phyloP scores from a whole-genome alignment of 2,797 vertebrate species.

The Diceros bicornis region DNA sequence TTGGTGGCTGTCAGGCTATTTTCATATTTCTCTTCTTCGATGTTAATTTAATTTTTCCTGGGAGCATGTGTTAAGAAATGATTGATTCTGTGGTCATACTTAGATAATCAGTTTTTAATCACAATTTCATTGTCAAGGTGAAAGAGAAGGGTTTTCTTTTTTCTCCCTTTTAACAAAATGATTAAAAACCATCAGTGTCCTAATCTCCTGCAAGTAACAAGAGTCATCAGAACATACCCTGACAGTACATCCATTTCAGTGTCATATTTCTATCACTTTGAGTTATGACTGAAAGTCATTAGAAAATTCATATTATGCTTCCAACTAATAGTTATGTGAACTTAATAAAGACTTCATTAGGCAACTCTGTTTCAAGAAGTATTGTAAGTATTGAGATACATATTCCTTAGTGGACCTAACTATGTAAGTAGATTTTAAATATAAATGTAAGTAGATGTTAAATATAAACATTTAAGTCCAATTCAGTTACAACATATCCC shows the following conservation, averaged over 20 bases:
- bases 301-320: slow-evolving; percentile 64
- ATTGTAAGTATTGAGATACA: background rate
- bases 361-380: background rate
- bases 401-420: background rate
- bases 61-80: slow-evolving; percentile 49
- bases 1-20: background rate
- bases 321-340: slow-evolving; percentile 54
- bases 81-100: slow-evolving; percentile 70
- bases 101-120: slow-evolving; percentile 78
- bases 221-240: slow-evolving; percentile 22
- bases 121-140: slow-evolving; percentile 72
- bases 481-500: background rate
- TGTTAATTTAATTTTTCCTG: slow-evolving; percentile 64
- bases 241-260: slow-evolving; percentile 59
- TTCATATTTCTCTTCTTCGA: slow-evolving; percentile 43
- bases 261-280: slow-evolving; percentile 64
- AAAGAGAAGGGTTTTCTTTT: slow-evolving; percentile 58
- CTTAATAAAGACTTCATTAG: slow-evolving; percentile 62
- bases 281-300: slow-evolving; percentile 54
- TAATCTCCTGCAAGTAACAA: slow-evolving; percentile 46
- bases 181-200: slow-evolving; percentile 66
- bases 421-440: background rate
- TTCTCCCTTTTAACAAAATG: slow-evolving; percentile 55
- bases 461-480: slow-evolving; percentile 56
- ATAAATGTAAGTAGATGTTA: background rate